Conservation (phyloP, 1,140 invertebrate genomes). For the Drosophila fuyamai region DNA sequence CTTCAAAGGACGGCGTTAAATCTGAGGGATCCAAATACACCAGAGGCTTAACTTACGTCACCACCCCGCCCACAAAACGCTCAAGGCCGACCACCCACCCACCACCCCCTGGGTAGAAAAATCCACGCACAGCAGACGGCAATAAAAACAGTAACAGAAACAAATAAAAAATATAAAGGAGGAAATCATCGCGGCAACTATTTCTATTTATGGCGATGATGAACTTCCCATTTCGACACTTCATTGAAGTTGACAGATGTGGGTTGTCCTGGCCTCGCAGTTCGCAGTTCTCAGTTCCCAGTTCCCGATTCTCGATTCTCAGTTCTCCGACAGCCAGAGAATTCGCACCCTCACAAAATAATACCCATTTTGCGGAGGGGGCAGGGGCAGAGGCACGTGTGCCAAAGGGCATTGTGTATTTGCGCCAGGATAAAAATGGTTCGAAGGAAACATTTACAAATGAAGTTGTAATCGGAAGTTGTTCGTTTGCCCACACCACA, state of each 20-base stretch:
- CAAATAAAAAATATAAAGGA: slow-evolving; percentile 50
- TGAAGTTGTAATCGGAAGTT: slow-evolving; percentile 85
- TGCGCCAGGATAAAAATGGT: slow-evolving; percentile 63
- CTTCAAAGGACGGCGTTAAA: slow-evolving; percentile 67
- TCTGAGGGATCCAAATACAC: slow-evolving; percentile 64
- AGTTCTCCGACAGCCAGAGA: slow-evolving; percentile 8
- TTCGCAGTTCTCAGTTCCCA: neutral
- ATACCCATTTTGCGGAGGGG: slow-evolving; percentile 7
- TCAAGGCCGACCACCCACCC: slow-evolving; percentile 13
- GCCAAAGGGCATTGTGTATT: slow-evolving; percentile 59
- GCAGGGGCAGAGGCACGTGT: slow-evolving; percentile 45
- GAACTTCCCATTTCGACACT: slow-evolving; percentile 78
- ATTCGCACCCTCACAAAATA: slow-evolving; percentile 28
- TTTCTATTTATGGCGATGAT: slow-evolving; percentile 69
- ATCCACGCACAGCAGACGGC: slow-evolving; percentile 70
- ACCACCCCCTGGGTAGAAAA: slow-evolving; percentile 18
- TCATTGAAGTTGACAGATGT: slow-evolving; percentile 84
- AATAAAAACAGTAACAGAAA: slow-evolving; percentile 75
- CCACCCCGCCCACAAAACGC: slow-evolving; percentile 10
- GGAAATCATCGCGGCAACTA: slow-evolving; percentile 75
- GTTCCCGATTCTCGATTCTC: neutral
- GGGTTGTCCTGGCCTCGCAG: slow-evolving; percentile 36
- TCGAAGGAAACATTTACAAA: slow-evolving; percentile 84
- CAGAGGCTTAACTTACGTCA: slow-evolving; percentile 71
- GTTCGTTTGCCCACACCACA: slow-evolving; percentile 77